Evolutionary conservation across 2,113 vertebrate species (phyloP), one percentile per base, ranked within the genome.

Genomic region (Loxodonta africana): DNA sequence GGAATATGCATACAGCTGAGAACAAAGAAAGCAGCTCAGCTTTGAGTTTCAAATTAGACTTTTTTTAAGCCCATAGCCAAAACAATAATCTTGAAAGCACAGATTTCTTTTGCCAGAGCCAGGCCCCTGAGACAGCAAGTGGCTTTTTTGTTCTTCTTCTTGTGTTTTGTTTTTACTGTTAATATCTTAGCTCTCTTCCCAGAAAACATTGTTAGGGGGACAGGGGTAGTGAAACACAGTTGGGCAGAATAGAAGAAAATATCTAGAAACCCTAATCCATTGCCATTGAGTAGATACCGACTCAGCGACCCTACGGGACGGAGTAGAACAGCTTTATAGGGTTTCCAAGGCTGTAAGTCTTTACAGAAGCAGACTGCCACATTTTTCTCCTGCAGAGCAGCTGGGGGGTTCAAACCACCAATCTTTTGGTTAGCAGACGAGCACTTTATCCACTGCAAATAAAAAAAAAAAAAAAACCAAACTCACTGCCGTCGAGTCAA

Each of bases 21-120:
- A 95, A 95, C 74, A 88, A 96, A 89, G 67, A 93, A 87, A 93
- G 18, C 57, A 71, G 23, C 15, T 30, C 28, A 69, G 83, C 74
- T 93, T 94, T 86, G 21, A 89, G 89, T 93, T 95, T 96, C 65
- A 71, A 93, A 93, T 94, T 60, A 92, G 73, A 90, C 41, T 30
- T 81, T 63, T 97, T 88, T 80, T 37, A 28, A 97, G 48, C 41
- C 46, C 30, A 60, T 11, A 87, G 80, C 69, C 95, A 94, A 97
- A 97, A 97, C 60, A 95, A 90, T 97, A 74, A 91, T 86, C 83
- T 95, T 76, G 37, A 97, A 94, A 87, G 83, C 76, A 83, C 21
- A 96, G 48, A 96, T 97, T 91, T 92, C 53, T 80, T 91, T 96
- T 74, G 63, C 37, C 71, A 96, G 74, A 89, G 69, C 30, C 83